These are phyloP conservation scores for Euzophera pinguis DNA, from an alignment of 2,888 invertebrate species.

Conservation along the genomic window DNA sequence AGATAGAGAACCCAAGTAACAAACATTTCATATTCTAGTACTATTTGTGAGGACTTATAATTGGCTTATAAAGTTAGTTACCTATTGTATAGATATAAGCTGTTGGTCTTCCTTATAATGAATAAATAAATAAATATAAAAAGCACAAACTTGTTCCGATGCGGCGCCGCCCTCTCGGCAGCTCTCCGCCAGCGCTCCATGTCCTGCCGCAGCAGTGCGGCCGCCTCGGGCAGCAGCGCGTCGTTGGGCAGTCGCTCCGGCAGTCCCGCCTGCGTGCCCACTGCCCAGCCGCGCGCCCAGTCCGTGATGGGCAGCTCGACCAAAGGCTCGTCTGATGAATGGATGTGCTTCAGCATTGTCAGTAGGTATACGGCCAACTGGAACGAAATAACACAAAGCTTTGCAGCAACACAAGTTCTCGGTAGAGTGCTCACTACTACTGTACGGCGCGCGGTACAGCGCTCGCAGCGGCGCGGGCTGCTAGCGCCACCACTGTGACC, in stretches of 20 bases:
- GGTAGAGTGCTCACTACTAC: too few relatives aligned
- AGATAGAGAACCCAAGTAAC: too few relatives aligned
- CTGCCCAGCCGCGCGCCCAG: conserved; percentile 71
- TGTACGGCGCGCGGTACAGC: too few relatives aligned
- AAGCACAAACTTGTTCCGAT: conserved; percentile 34
- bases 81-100: too few relatives aligned
- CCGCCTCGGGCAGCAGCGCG: conserved; percentile 45
- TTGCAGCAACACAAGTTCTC: too few relatives aligned
- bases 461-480: too few relatives aligned
- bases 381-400: background rate
- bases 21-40: too few relatives aligned
- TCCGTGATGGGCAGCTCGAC: conserved; percentile 62
- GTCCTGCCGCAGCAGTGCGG: conserved; percentile 42
- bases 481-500: too few relatives aligned
- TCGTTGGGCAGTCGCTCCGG: conserved; percentile 38
- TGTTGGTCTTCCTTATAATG: too few relatives aligned
- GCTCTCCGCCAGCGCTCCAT: conserved; percentile 40
- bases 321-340: conserved; percentile 38
- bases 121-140: too few relatives aligned
- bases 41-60: too few relatives aligned
- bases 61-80: too few relatives aligned
- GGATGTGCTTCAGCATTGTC: conserved; percentile 49
- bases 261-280: conserved; percentile 53
- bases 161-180: conserved; percentile 22
- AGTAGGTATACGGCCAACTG: conserved; percentile 67